Base-by-base conservation (phyloP, 2,888 invertebrate genomes). In the Metallyticus violacea region DNA sequence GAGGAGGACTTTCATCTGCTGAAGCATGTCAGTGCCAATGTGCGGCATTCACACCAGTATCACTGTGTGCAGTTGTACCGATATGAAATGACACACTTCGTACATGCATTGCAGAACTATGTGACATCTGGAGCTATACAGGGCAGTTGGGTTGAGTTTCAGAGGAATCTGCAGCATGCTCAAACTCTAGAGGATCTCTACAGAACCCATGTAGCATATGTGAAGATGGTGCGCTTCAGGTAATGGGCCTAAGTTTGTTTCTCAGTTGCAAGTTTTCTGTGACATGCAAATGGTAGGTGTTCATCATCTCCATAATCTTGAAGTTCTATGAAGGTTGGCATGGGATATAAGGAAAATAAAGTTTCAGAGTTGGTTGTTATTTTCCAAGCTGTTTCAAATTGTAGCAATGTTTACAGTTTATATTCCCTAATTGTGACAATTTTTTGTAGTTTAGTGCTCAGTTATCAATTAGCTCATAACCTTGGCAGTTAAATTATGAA, bases 91-190 rank as follows among this genome's bases (percentile, higher is more conserved):
- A 94, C 95, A 30, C 96, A 96, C 86, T 95, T 97, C 90, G 93
- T 97, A 80, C 94, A 95, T 87, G 95, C 96, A 0, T 91, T 97
- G 29, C 95, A 96, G 90, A 96, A 95, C 91, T 97, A 97, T 90
- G 94, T 97, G 85, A 95, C 95, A 0, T 95, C 96, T 0, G 96
- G 95, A 85, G 96, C 96, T 30, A 92, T 97, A 30, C 94, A 96
- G 85, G 93, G 94, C 0, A 95, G 96, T 1, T 97, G 97, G 97
- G 93, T 94, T 1, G 94, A 95, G 88, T 95, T 97, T 88, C 95
- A 96, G 89, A 94, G 94, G 87, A 95, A 95, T 89, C 90, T 97
- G 79, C 92, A 93, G 89, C 93, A 93, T 84, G 95, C 95, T 0
- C 92, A 93, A 26, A 95, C 95, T 0, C 91, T 97, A 7, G 97